Conservation (phyloP, 2,888 invertebrate species). For the Salticus scenicus region DNA sequence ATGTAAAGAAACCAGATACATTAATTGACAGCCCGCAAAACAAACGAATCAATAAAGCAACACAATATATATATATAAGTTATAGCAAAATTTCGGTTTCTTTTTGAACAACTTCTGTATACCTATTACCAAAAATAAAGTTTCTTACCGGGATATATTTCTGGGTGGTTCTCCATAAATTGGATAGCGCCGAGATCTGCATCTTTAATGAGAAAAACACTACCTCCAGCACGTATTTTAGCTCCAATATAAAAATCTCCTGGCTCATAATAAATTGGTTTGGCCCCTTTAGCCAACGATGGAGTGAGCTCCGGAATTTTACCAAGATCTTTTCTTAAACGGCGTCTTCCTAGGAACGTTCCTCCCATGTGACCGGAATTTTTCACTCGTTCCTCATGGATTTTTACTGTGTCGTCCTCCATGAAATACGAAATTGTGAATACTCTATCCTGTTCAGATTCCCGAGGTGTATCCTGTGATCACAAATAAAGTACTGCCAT, state of each 20-base stretch:
- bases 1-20: too few relatives aligned
- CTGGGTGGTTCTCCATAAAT: slow-evolving; percentile 45
- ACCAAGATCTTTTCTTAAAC: slow-evolving; percentile 25
- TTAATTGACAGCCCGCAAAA: too few relatives aligned
- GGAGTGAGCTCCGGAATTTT: neutral
- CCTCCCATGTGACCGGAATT: slow-evolving; percentile 29
- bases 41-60: too few relatives aligned
- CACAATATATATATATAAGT: too few relatives aligned
- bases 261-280: slow-evolving; percentile 1
- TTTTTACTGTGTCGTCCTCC: slow-evolving; percentile 39
- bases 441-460: slow-evolving; percentile 13
- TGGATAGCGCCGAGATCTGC: slow-evolving; percentile 13
- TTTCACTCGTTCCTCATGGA: neutral
- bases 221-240: slow-evolving; percentile 17
- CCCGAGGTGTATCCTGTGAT: slow-evolving; percentile 32
- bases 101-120: too few relatives aligned
- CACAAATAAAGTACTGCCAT: neutral
- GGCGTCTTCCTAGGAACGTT: neutral
- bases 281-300: neutral
- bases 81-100: too few relatives aligned
- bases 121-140: too few relatives aligned
- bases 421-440: slow-evolving; percentile 29
- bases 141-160: slow-evolving; percentile 33
- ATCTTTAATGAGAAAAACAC: slow-evolving; percentile 26
- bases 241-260: slow-evolving; percentile 37